Conservation (phyloP, 2,113 vertebrate species). For the Rynchops niger region DNA sequence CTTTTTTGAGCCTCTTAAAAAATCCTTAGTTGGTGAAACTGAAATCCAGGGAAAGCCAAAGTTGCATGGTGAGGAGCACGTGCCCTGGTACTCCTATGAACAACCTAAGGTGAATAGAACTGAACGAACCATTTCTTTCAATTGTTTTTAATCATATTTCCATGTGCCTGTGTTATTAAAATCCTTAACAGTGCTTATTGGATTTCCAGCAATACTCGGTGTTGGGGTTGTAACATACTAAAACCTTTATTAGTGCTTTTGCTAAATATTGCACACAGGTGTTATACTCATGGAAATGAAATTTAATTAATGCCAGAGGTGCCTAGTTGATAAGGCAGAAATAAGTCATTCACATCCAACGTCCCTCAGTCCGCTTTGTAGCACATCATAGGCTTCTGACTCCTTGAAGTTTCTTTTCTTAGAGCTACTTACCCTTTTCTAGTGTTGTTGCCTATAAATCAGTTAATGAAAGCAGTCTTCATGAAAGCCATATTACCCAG, state of each 20-base stretch:
- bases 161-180: not conserved
- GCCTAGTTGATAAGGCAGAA: constrained; percentile 35
- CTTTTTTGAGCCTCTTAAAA: not conserved
- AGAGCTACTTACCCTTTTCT: constrained; percentile 12
- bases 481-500: not conserved
- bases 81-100: not conserved
- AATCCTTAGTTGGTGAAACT: not conserved
- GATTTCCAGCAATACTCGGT: not conserved
- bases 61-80: rapidly evolving
- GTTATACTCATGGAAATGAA: not conserved
- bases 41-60: not conserved
- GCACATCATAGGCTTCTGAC: not conserved
- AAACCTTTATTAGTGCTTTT: constrained; percentile 2
- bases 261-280: not conserved
- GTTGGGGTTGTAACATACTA: not conserved
- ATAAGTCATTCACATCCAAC: constrained; percentile 22
- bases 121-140: not conserved
- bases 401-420: constrained; percentile 33
- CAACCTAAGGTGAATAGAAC: not conserved
- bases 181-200: not conserved
- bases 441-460: constrained; percentile 42
- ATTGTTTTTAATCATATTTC: not conserved
- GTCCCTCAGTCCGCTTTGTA: not conserved
- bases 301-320: constrained; percentile 41
- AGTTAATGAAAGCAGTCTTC: constrained; percentile 11